Conservation (phyloP, 2,113 vertebrate species). For the Antigone vipio region DNA sequence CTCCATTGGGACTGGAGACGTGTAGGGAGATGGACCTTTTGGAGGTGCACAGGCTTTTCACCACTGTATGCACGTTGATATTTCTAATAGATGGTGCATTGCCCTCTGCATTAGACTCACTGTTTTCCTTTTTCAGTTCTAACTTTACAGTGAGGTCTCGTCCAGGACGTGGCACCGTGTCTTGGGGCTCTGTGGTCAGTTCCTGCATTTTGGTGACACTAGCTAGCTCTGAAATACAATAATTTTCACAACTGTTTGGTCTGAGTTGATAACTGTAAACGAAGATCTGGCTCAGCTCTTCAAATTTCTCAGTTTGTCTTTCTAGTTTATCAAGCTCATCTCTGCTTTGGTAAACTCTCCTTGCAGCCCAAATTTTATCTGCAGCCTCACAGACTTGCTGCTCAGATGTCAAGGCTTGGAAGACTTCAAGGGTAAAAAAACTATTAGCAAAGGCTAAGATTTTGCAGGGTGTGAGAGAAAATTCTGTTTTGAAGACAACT, state of each 20-base stretch:
- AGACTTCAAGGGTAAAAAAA: neutral
- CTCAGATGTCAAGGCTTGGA: neutral
- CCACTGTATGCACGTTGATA: neutral
- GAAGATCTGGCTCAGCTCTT: neutral
- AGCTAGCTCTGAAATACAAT: neutral
- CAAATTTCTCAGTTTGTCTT: neutral
- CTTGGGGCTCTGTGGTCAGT: neutral
- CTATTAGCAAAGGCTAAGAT: neutral
- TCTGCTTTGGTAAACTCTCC: neutral
- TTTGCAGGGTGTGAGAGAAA: neutral
- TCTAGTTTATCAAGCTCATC: neutral
- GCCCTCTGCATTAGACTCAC: neutral
- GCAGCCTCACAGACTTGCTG: neutral
- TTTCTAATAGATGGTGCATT: neutral
- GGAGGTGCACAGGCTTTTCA: neutral
- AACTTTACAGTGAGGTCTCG: neutral
- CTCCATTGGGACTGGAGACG: neutral
- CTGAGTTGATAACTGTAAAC: neutral
- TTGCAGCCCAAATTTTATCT: neutral
- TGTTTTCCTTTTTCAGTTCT: neutral
- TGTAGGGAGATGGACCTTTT: neutral
- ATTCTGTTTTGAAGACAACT: neutral
- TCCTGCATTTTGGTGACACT: neutral
- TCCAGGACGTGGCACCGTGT: neutral
- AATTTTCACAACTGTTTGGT: neutral